A percentile compares a stretch with the other conserved stretches of the same genome.
These are phyloP conservation scores for Rapana venosa DNA, from an alignment of 2,888 invertebrate genomes.

Conservation along the genomic window DNA sequence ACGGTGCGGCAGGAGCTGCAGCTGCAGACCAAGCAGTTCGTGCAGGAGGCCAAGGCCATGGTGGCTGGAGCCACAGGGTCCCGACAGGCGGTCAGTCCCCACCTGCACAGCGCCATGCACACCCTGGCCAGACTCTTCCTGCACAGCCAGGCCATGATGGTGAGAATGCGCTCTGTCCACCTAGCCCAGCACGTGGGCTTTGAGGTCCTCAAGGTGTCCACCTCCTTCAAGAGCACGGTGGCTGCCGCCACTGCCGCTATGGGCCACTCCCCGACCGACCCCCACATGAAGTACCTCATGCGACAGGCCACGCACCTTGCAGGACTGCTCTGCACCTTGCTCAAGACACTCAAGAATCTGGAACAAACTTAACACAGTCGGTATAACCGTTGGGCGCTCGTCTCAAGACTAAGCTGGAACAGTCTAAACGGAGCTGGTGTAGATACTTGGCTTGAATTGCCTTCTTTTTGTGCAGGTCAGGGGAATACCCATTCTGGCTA, in stretches of 20 bases:
- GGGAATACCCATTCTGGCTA: background rate
- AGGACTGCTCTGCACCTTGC: constrained; percentile 88
- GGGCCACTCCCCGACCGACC: constrained; percentile 84
- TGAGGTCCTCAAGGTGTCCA: constrained; percentile 89
- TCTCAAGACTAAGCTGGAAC: background rate
- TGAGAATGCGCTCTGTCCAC: constrained; percentile 86
- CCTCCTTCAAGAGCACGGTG: constrained; percentile 87
- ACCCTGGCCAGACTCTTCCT: constrained; percentile 85
- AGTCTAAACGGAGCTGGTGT: background rate
- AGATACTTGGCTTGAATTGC: background rate
- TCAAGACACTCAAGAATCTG: constrained; percentile 84
- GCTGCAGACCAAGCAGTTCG: constrained; percentile 88
- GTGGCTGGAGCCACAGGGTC: constrained; percentile 89
- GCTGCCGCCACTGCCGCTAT: constrained; percentile 84
- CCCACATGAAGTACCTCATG: constrained; percentile 84
- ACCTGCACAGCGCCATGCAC: constrained; percentile 87
- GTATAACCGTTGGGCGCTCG: background rate
- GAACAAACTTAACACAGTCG: constrained; percentile 46
- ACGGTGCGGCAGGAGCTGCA: constrained; percentile 86
- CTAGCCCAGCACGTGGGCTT: constrained; percentile 90
- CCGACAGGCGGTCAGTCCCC: constrained; percentile 83
- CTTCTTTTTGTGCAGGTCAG: background rate
- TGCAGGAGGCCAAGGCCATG: constrained; percentile 89
- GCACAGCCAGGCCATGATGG: constrained; percentile 81
- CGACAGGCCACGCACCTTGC: constrained; percentile 90